Evolutionary conservation across 2,797 vertebrate species (phyloP).

Genomic region (Tokudaia muenninki): DNA sequence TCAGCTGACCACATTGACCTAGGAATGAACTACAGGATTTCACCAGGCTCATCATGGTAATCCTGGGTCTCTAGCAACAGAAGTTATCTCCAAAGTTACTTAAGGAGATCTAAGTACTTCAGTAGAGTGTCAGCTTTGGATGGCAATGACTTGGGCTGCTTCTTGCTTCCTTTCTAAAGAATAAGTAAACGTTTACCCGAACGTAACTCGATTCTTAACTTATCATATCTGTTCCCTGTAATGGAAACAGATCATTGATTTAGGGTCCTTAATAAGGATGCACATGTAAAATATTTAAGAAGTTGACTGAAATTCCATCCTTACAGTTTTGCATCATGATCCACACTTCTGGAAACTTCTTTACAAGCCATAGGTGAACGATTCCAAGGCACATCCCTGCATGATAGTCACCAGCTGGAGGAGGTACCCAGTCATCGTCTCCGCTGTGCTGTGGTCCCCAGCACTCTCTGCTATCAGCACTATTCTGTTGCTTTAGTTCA

Average conservation of each 20-base stretch:
- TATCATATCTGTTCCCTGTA: neutral
- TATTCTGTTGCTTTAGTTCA: neutral
- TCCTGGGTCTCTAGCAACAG: neutral
- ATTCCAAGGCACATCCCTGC: neutral
- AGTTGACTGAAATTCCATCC: neutral
- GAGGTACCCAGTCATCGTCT: neutral
- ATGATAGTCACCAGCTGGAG: neutral
- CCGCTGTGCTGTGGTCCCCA: neutral
- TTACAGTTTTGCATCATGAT: neutral
- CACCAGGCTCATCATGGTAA: neutral
- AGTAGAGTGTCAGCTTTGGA: neutral
- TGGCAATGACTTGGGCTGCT: neutral
- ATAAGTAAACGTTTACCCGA: neutral
- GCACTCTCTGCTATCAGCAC: neutral
- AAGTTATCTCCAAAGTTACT: neutral
- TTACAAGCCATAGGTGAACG: neutral
- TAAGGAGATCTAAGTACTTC: neutral
- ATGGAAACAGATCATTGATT: neutral
- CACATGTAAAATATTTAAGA: constrained; percentile 10
- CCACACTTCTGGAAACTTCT: neutral
- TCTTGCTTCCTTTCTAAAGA: neutral
- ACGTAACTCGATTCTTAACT: neutral
- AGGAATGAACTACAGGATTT: neutral
- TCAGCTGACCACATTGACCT: neutral
- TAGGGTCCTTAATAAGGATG: neutral